A percentile compares a stretch with the other conserved stretches of the same genome.
These are phyloP conservation scores for Diaperis boleti DNA, from an alignment of 2,888 invertebrate genomes.

Conservation along the genomic window DNA sequence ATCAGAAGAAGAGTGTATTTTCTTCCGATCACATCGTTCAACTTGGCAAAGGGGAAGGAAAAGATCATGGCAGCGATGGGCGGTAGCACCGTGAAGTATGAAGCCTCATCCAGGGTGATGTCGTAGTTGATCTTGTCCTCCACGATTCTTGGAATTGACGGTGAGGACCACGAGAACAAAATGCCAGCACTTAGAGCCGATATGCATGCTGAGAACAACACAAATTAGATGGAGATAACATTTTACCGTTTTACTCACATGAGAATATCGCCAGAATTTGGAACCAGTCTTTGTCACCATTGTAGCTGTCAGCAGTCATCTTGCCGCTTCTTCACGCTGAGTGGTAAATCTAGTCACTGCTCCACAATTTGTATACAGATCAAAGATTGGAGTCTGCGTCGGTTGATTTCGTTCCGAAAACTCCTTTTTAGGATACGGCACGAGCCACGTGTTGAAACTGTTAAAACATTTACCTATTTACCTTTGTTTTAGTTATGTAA, in stretches of 20 bases:
- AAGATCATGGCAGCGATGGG: conserved; percentile 45
- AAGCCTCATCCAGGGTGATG: conserved; percentile 58
- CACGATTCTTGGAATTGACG: conserved; percentile 57
- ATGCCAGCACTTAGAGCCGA: conserved; percentile 51
- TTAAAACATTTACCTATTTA: neutral
- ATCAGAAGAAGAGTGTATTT: conserved; percentile 50
- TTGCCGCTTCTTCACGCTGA: no score
- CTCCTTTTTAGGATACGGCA: neutral
- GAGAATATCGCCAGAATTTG: conserved; percentile 3
- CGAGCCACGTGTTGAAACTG: neutral
- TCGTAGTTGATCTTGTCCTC: conserved; percentile 53
- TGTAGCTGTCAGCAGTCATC: neutral
- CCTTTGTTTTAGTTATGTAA: no score
- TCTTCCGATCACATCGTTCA: conserved; percentile 48
- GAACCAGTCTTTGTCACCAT: conserved; percentile 2
- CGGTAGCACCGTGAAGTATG: conserved; percentile 58
- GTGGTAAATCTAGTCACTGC: no score
- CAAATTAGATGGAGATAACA: neutral
- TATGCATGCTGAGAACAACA: conserved; percentile 16
- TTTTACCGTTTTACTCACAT: neutral
- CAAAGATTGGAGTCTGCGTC: no score
- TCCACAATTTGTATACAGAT: no score
- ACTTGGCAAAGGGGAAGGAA: conserved; percentile 41
- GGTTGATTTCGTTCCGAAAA: no score
- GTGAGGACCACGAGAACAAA: conserved; percentile 57